Conservation (phyloP, 2,888 invertebrate genomes). For the Lasioglossum malachurum region DNA sequence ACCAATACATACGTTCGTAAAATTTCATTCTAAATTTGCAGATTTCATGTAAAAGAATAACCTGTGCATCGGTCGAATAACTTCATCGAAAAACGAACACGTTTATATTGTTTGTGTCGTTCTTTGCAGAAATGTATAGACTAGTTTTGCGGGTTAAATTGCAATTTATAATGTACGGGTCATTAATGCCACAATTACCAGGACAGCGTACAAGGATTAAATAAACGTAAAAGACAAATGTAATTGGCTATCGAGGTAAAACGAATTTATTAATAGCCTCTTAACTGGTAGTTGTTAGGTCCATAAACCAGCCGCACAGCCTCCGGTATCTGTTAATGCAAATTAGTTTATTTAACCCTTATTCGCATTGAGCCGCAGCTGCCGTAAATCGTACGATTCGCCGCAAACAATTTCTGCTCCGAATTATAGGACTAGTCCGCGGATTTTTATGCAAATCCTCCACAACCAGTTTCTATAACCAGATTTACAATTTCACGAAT, state of each 20-base stretch:
- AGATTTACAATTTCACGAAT: neutral
- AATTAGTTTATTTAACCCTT: slow-evolving; percentile 2
- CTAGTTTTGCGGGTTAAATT: neutral
- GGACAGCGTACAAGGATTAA: neutral
- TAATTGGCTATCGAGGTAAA: neutral
- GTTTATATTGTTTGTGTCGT: neutral
- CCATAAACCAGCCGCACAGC: neutral
- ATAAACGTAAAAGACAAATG: neutral
- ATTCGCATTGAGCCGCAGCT: neutral
- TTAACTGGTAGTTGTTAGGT: slow-evolving; percentile 1
- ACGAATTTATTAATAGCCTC: neutral
- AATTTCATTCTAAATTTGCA: no score
- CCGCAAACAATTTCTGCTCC: neutral
- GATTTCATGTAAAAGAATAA: no score
- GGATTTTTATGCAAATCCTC: neutral
- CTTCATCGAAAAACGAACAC: neutral
- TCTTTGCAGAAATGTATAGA: neutral
- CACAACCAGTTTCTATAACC: neutral
- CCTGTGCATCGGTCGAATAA: no score
- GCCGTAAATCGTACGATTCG: neutral
- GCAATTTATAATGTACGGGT: neutral
- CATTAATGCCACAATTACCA: neutral
- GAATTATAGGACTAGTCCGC: neutral
- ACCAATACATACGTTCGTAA: no score
- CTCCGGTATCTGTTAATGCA: neutral